Evolutionary conservation across 1,140 invertebrate species (phyloP).

Genomic region (Caenorhabditis brenneri): DNA sequence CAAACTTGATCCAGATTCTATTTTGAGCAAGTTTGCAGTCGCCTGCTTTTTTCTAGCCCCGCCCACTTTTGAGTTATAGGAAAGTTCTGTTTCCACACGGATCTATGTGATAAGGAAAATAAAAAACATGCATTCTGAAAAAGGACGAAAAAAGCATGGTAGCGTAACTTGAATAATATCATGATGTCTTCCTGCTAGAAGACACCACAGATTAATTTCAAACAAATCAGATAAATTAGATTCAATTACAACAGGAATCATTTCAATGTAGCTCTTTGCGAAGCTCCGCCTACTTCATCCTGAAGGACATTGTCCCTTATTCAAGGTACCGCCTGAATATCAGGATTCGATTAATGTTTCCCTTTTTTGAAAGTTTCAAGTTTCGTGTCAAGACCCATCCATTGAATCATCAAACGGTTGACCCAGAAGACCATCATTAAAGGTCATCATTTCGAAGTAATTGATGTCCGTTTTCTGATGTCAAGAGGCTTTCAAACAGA

Average conservation of each 20-base stretch:
- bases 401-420: background rate
- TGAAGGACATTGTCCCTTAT: background rate
- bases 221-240: background rate
- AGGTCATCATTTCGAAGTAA: background rate
- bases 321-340: background rate
- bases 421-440: background rate
- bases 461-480: background rate
- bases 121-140: too few relatives aligned
- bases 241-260: background rate
- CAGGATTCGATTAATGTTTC: conserved; percentile 33
- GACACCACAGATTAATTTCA: conserved; percentile 6
- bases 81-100: too few relatives aligned
- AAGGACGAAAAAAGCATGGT: background rate
- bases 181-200: background rate
- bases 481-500: background rate
- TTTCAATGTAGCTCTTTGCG: background rate
- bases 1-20: too few relatives aligned
- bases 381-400: conserved; percentile 3
- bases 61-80: too few relatives aligned
- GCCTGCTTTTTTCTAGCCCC: too few relatives aligned
- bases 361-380: conserved; percentile 4
- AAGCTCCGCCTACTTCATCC: background rate
- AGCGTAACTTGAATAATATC: background rate
- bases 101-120: too few relatives aligned
- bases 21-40: too few relatives aligned